Evolutionary conservation across 1,140 invertebrate genomes (phyloP).

Genomic region (Hesperophylax magnus): DNA sequence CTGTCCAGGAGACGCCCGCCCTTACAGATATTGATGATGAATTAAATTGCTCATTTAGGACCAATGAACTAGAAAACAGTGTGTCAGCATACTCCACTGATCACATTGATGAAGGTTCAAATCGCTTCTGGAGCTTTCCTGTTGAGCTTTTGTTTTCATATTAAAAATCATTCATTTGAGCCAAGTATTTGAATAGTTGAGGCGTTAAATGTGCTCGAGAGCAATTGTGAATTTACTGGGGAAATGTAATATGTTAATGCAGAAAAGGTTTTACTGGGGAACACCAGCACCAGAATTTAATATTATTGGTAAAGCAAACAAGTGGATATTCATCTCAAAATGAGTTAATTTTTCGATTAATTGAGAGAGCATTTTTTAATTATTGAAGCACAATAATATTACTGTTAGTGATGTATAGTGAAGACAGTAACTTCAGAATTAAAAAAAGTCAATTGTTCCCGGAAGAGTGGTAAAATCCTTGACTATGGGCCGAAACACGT

Average conservation of each 20-base stretch:
- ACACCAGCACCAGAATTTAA: too few relatives aligned
- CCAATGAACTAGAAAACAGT: slow-evolving; percentile 49
- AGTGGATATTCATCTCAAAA: neutral
- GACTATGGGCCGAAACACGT: too few relatives aligned
- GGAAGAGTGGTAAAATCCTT: too few relatives aligned
- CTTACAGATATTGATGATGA: slow-evolving; percentile 48
- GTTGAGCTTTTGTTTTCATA: neutral
- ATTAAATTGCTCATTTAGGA: slow-evolving; percentile 52
- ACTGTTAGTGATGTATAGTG: too few relatives aligned
- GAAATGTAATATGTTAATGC: too few relatives aligned
- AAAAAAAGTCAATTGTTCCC: too few relatives aligned
- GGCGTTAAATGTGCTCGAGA: slow-evolving; percentile 5
- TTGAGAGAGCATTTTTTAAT: neutral
- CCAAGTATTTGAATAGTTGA: slow-evolving; percentile 7
- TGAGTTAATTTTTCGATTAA: neutral
- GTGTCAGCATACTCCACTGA: slow-evolving; percentile 41
- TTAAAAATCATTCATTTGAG: slow-evolving; percentile 32
- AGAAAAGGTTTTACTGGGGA: too few relatives aligned
- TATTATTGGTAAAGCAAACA: too few relatives aligned
- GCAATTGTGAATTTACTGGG: too few relatives aligned
- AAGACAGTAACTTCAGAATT: too few relatives aligned
- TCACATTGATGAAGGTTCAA: slow-evolving; percentile 32
- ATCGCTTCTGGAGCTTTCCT: neutral
- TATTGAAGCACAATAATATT: neutral
- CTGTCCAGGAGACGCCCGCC: slow-evolving; percentile 20